Evolutionary conservation across 2,797 vertebrate genomes (phyloP).

Genomic region (Pelochelys cantorii): DNA sequence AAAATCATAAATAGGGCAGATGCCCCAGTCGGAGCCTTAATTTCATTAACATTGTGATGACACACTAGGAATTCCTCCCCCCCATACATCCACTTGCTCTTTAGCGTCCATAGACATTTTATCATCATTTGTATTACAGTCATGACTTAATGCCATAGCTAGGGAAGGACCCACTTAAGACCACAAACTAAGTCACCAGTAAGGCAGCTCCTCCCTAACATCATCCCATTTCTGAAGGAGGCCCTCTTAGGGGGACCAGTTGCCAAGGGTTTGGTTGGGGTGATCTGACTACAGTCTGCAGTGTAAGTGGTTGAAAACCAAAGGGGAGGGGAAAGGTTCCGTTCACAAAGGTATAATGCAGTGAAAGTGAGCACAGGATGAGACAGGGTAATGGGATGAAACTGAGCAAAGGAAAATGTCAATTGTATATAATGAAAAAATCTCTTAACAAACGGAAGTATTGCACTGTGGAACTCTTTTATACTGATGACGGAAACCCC

Average conservation of each 20-base stretch:
- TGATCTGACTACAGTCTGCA: background rate
- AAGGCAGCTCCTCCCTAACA: background rate
- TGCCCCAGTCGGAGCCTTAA: background rate
- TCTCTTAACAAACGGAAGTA: background rate
- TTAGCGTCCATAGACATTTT: background rate
- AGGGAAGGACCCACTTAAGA: background rate
- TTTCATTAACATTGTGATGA: background rate
- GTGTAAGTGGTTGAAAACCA: background rate
- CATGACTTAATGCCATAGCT: background rate
- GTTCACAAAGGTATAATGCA: fast-evolving
- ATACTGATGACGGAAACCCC: fast-evolving
- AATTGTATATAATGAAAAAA: background rate
- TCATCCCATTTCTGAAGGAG: background rate
- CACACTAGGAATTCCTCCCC: background rate
- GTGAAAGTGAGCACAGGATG: background rate
- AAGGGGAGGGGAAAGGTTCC: background rate
- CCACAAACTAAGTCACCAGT: background rate
- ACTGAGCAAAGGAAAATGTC: background rate
- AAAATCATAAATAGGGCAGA: background rate
- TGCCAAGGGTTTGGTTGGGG: fast-evolving
- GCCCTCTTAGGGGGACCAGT: background rate
- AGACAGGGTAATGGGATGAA: background rate
- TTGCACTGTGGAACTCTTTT: background rate
- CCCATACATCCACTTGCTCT: background rate
- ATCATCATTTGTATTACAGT: background rate